phyloP scores from a whole-genome alignment of 2,888 invertebrate species.

The Aspidapion aeneum region DNA sequence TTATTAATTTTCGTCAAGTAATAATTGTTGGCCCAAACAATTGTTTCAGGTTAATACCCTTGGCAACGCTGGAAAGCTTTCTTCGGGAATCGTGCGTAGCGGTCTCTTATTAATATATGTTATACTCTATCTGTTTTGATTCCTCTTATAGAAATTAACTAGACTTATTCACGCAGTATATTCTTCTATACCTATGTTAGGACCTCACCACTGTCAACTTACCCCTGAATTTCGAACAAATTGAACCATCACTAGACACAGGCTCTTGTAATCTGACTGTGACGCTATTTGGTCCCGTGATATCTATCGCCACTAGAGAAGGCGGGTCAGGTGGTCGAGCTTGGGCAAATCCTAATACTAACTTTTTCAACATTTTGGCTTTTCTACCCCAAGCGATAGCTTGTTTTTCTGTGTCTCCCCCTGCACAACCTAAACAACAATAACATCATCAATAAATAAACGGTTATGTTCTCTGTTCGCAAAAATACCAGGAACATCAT shows the following conservation, averaged over 20 bases:
- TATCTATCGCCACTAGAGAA: slow-evolving; percentile 73
- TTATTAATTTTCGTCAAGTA: too few relatives aligned
- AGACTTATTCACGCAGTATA: too few relatives aligned
- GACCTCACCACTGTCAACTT: too few relatives aligned
- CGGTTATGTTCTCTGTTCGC: not conserved
- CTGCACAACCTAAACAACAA: slow-evolving; percentile 60
- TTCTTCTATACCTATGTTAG: too few relatives aligned
- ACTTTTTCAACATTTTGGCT: slow-evolving; percentile 67
- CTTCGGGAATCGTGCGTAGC: too few relatives aligned
- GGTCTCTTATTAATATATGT: too few relatives aligned
- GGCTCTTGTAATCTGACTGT: slow-evolving; percentile 64
- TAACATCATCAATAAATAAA: slow-evolving; percentile 4
- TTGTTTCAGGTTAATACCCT: too few relatives aligned
- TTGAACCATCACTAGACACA: slow-evolving; percentile 66
- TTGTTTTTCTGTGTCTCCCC: slow-evolving; percentile 75
- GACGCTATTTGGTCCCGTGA: slow-evolving; percentile 70
- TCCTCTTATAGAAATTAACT: too few relatives aligned
- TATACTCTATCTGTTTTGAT: too few relatives aligned
- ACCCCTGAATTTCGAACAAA: slow-evolving; percentile 92
- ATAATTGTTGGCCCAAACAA: too few relatives aligned
- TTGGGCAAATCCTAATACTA: slow-evolving; percentile 86
- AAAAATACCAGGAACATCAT: slow-evolving; percentile 2
- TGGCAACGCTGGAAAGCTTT: too few relatives aligned
- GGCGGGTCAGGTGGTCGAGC: slow-evolving; percentile 80
- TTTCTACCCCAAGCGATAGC: slow-evolving; percentile 86